phyloP scores from a whole-genome alignment of 2,113 vertebrate species.

The Perognathus longimembris region DNA sequence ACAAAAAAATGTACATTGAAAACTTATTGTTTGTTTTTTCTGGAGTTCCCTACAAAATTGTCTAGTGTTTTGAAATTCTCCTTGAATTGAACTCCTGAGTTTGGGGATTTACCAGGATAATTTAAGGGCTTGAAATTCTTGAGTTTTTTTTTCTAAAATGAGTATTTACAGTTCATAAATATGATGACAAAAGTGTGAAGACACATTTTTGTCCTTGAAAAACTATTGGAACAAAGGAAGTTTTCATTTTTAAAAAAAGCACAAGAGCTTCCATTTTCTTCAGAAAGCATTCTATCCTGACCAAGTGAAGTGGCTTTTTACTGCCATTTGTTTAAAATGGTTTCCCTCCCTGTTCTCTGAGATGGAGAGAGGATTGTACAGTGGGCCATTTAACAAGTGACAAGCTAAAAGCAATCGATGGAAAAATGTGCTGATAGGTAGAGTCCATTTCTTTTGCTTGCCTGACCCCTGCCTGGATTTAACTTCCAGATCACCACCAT shows the following conservation, averaged over 20 bases:
- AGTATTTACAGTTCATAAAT: constrained; percentile 80
- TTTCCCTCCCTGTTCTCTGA: background rate
- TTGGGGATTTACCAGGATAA: constrained; percentile 68
- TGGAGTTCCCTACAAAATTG: constrained; percentile 63
- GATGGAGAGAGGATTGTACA: background rate
- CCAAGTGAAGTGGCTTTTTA: constrained; percentile 58
- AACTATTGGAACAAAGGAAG: constrained; percentile 77
- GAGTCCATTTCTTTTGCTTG: background rate
- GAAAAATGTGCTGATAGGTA: background rate
- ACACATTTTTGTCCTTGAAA: constrained; percentile 69
- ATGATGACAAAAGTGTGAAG: constrained; percentile 82
- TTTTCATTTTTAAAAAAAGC: constrained; percentile 73
- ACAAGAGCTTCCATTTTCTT: constrained; percentile 79
- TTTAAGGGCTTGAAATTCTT: constrained; percentile 74
- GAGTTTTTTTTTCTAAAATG: constrained; percentile 72
- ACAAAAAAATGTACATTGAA: constrained; percentile 49
- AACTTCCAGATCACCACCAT: background rate
- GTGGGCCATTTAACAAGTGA: background rate
- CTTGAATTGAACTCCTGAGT: constrained; percentile 72
- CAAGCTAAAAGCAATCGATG: background rate
- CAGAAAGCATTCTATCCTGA: constrained; percentile 72
- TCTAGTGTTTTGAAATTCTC: constrained; percentile 73
- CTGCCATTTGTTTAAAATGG: constrained; percentile 72
- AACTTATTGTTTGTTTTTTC: constrained; percentile 79
- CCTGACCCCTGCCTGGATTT: background rate